Evolutionary conservation across 2,113 vertebrate species (phyloP), one percentile per base, ranked within the genome.

Genomic region (Gadus chalcogrammus): DNA sequence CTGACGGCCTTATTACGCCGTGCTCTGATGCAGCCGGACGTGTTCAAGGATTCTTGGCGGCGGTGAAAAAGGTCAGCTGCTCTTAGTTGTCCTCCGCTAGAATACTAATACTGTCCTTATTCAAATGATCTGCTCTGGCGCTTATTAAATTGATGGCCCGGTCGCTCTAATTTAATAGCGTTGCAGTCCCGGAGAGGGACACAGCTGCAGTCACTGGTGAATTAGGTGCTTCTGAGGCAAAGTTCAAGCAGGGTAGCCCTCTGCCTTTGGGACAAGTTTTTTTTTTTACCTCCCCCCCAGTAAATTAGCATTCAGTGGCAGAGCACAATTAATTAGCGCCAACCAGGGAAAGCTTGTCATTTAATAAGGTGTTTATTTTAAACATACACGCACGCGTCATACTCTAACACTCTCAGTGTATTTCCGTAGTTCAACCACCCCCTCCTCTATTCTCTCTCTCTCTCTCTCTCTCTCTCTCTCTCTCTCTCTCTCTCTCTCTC

Each of bases 101-200:
- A 98, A 98, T 99, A 96, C 94, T 98, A 98, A 99, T 97, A 94
- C 86, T 93, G 88, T 94, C 94, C 94, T 97, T 96, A 98, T 97
- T 99, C 95, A 97, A 99, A 98, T 99, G 91, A 96, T 93, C 94
- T 93, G 91, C 94, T 95, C 92, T 92, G 92, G 91, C 88, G 92
- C 94, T 99, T 98, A 98, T 98, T 96, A 97, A 98, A 97, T 95
- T 95, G 94, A 95, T 94, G 93, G 95, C 93, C 93, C 93, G 89
- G 92, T 92, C 92, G 93, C 92, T 94, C 94, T 96, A 95, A 96
- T 98, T 97, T 96, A 98, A 98, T 95, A 93, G 94, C 92, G 93
- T 91, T 86, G 76, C 92, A 87, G 74, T 93, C 94, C 92, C 88
- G 92, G 94, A 92, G 92, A 90, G 81, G 91, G 91, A 91, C 90